These are phyloP conservation scores for Melanotaenia pygmaea DNA, from an alignment of 2,797 vertebrate species.

Conservation along the genomic window DNA sequence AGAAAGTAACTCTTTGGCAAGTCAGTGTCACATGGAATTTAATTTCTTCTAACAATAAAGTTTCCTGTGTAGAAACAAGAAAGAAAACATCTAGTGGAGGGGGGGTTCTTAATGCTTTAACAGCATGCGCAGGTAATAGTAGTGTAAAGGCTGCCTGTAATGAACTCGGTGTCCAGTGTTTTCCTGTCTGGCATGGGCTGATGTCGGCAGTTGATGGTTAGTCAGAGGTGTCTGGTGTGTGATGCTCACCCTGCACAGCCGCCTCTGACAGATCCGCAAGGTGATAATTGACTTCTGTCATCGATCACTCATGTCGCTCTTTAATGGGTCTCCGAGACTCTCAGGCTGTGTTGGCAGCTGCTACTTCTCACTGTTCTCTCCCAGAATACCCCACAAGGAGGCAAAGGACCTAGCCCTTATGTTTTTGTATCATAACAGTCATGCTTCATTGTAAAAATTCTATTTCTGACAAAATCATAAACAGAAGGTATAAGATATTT, in stretches of 20 bases:
- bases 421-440: no score
- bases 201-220: conserved; percentile 43
- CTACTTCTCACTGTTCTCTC: conserved; percentile 44
- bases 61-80: conserved; percentile 1
- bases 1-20: conserved; percentile 18
- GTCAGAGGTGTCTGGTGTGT: conserved; percentile 53
- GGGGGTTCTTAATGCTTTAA: neutral
- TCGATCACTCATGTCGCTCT: conserved; percentile 74
- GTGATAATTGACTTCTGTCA: conserved; percentile 82
- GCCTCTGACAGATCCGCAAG: conserved; percentile 65
- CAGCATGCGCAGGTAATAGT: conserved; percentile 26
- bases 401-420: neutral
- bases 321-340: conserved; percentile 63
- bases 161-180: conserved; percentile 15
- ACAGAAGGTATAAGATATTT: no score
- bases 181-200: conserved; percentile 29
- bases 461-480: no score
- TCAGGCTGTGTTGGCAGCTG: conserved; percentile 43
- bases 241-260: conserved; percentile 51
- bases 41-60: neutral
- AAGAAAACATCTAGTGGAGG: neutral
- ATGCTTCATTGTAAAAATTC: no score
- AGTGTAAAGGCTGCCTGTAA: conserved; percentile 15
- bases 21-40: conserved; percentile 1
- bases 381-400: conserved; percentile 40